phyloP scores from a whole-genome alignment of 2,113 vertebrate species.

The Crotalus viridis region DNA sequence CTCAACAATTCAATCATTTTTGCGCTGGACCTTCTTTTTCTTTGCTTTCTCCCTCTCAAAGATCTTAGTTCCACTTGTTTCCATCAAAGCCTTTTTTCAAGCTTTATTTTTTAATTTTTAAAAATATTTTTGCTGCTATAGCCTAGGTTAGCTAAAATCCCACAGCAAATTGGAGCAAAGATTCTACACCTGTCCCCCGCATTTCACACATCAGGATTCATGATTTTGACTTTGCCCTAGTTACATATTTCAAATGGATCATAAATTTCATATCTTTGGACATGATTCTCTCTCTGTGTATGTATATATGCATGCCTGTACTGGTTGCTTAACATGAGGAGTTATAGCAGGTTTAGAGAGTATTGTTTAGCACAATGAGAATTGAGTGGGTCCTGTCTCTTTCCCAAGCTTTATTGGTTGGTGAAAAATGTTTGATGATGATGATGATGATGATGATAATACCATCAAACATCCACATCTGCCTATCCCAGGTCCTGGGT shows the following conservation, averaged over 20 bases:
- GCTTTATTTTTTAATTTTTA: neutral
- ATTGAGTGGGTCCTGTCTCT: neutral
- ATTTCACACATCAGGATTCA: slow-evolving; percentile 34
- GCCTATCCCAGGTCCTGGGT: no score
- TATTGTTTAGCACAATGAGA: neutral
- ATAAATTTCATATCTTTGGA: neutral
- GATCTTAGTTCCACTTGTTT: neutral
- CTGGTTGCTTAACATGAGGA: neutral
- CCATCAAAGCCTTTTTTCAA: slow-evolving; percentile 1
- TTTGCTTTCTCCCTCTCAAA: neutral
- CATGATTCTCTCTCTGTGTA: neutral
- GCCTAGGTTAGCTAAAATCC: slow-evolving; percentile 41
- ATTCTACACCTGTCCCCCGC: neutral
- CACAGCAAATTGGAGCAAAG: slow-evolving; percentile 22
- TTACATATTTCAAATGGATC: slow-evolving; percentile 21
- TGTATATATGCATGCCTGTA: neutral
- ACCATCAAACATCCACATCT: no score
- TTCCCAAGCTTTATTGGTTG: slow-evolving; percentile 22
- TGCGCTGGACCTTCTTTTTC: neutral
- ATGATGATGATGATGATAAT: no score
- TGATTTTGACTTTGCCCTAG: slow-evolving; percentile 20
- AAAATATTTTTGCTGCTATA: slow-evolving; percentile 32
- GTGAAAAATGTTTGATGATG: neutral
- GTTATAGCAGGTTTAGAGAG: neutral
- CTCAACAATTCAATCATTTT: neutral